These are phyloP conservation scores for Elysia crispata DNA, from an alignment of 2,888 invertebrate genomes.

Conservation along the genomic window DNA sequence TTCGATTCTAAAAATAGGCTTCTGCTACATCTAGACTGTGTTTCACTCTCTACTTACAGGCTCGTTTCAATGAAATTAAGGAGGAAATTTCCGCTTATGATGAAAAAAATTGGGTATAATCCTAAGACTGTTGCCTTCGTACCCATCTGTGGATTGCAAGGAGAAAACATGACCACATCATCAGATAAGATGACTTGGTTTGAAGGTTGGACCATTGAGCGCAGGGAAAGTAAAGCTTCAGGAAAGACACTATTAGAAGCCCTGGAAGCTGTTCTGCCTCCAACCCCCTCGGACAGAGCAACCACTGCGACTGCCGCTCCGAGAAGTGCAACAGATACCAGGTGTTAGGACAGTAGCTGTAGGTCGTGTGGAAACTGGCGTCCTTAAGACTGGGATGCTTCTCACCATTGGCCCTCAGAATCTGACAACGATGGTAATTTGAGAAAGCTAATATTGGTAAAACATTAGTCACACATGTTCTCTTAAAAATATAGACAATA, in stretches of 20 bases:
- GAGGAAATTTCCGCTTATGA: slow-evolving; percentile 98
- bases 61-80: slow-evolving; percentile 98
- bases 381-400: slow-evolving; percentile 82
- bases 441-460: no score
- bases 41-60: slow-evolving; percentile 49
- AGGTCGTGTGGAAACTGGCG: slow-evolving; percentile 98
- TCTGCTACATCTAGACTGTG: no score
- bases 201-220: slow-evolving; percentile 92
- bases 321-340: slow-evolving; percentile 99
- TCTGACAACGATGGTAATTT: slow-evolving; percentile 84
- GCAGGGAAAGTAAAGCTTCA: slow-evolving; percentile 64
- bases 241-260: slow-evolving; percentile 97
- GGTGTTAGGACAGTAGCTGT: slow-evolving; percentile 99
- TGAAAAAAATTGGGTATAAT: slow-evolving; percentile 99
- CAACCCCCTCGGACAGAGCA: slow-evolving; percentile 97
- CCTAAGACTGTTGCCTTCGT: slow-evolving; percentile 98
- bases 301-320: slow-evolving; percentile 97
- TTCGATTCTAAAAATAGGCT: no score
- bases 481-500: no score
- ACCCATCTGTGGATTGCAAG: slow-evolving; percentile 99
- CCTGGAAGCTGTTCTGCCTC: slow-evolving; percentile 96
- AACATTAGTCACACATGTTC: no score
- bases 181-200: slow-evolving; percentile 89
- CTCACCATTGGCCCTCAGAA: slow-evolving; percentile 99
- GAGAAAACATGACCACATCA: slow-evolving; percentile 99